Evolutionary conservation across 2,113 vertebrate species (phyloP).

Genomic region (Morone chrysops): DNA sequence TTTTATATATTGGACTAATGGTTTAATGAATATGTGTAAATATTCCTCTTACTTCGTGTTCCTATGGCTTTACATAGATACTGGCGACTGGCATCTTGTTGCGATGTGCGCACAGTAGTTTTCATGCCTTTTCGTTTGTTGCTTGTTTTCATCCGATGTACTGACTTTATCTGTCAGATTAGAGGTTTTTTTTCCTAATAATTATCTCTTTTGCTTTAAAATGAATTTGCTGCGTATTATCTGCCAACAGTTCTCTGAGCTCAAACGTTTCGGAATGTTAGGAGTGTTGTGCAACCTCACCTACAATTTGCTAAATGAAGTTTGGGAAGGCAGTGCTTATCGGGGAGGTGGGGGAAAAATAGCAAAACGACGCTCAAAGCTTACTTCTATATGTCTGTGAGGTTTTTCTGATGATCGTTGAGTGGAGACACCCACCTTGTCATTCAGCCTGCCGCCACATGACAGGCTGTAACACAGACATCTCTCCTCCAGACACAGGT

Average conservation of each 20-base stretch:
- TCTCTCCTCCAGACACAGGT: constrained; percentile 85
- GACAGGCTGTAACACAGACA: constrained; percentile 36
- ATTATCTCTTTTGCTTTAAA: not conserved
- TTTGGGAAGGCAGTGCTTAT: not conserved
- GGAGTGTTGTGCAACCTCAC: not conserved
- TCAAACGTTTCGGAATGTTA: not conserved
- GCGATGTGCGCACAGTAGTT: constrained; percentile 5
- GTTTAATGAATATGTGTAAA: constrained; percentile 3
- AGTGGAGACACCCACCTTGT: not conserved
- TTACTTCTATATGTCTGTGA: not conserved
- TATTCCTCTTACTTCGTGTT: constrained; percentile 1
- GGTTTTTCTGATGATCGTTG: not conserved
- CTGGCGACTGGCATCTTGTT: not conserved
- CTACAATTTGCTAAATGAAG: not conserved
- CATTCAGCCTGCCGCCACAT: not conserved
- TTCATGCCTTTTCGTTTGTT: constrained; percentile 19
- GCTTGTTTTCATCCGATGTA: constrained; percentile 2
- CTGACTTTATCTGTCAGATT: not conserved
- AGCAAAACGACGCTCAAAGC: not conserved
- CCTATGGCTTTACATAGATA: not conserved
- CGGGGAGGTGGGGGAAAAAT: not conserved
- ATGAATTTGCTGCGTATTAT: not conserved
- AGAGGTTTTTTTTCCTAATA: not conserved
- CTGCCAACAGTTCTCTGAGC: not conserved
- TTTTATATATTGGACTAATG: not conserved